Evolutionary conservation across 37 sponge, comb jelly and placozoan genomes (phyloP).

Genomic region (Beroe ovata): DNA sequence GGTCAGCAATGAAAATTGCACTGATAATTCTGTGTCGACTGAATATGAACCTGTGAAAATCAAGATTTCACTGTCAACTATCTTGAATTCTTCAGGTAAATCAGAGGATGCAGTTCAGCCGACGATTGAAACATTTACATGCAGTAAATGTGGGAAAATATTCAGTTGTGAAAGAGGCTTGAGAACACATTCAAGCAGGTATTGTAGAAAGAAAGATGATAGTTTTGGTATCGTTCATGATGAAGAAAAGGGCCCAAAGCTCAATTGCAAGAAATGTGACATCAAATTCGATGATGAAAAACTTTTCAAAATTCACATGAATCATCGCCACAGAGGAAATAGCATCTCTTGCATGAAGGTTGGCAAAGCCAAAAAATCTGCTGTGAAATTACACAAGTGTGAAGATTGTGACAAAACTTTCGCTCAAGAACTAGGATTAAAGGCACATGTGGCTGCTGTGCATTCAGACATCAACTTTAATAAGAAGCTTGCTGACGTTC

Average conservation of each 20-base stretch:
- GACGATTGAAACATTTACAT: not conserved
- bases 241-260: not conserved
- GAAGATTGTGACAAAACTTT: conserved; percentile 40
- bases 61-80: conserved; percentile 8
- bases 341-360: not conserved
- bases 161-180: not conserved
- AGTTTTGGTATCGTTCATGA: not conserved
- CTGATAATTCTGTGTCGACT: not conserved
- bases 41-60: not conserved
- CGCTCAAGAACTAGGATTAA: conserved; percentile 16
- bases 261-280: conserved; percentile 37
- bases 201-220: not conserved
- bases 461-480: conserved; percentile 1
- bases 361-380: conserved; percentile 44
- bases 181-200: not conserved
- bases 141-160: not conserved
- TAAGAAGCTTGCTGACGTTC: not conserved
- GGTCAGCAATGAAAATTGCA: not conserved
- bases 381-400: conserved; percentile 24
- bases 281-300: not conserved
- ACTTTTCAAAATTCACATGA: not conserved
- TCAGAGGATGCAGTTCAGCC: no score
- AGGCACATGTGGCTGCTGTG: conserved; percentile 16
- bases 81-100: not conserved
- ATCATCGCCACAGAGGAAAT: not conserved